Evolutionary conservation across 1,140 invertebrate species (phyloP), one percentile per base, ranked within the genome.

Genomic region (Paraescarpia echinospica): DNA sequence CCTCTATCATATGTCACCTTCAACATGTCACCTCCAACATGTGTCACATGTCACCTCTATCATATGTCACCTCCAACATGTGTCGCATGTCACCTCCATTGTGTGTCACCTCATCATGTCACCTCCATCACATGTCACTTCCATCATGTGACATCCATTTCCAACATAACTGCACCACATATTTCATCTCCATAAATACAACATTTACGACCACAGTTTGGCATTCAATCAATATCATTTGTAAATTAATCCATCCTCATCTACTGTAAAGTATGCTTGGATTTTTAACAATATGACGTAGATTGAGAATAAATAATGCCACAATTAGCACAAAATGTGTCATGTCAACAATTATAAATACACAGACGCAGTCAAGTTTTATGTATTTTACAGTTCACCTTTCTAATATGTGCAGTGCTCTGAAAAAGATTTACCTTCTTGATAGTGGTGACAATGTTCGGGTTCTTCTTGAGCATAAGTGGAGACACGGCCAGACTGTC

Each of bases 401-500:
- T 77, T 77, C 59, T 77, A 77, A 14, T 77, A 77, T 8, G 27
- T 33, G 35, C 18, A 35, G 35, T 90, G 31, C 14, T 34, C 18
- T 14, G 35, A 34, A 31, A 90, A 34, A 90, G 34, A 35, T 92
- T 94, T 94, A 96, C 96, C 95, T 96, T 96, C 94, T 96, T 95
- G 35, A 97, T 96, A 59, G 96, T 98, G 94, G 98, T 97, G 92
- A 98, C 97, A 93, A 98, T 97, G 92, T 97, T 97, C 0, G 98
- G 97, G 96, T 98, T 98, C 94, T 98, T 98, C 94, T 98, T 97
- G 35, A 99, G 95, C 97, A 98, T 98, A 2, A 98, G 97, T 97
- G 93, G 97, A 97, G 18, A 93, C 59, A 98, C 95, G 31, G 97
- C 96, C 89, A 98, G 95, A 22, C 97, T 96, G 94, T 97, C 95